phyloP scores from a whole-genome alignment of 2,888 invertebrate species.

The Pyrrhia umbra region DNA sequence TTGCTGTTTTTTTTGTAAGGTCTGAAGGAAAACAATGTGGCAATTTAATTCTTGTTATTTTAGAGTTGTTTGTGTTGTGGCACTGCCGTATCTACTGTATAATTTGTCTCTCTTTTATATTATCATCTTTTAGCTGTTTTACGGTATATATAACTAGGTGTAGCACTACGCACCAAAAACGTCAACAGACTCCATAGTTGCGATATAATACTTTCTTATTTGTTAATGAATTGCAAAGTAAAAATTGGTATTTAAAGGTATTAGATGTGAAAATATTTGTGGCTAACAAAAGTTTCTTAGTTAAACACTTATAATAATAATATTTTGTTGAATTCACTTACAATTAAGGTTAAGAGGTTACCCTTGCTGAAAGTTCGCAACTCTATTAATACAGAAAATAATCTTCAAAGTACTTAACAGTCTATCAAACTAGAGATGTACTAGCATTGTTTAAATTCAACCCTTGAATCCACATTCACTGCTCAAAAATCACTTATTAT shows the following conservation, averaged over 20 bases:
- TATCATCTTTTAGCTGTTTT: background rate
- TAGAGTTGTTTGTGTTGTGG: background rate
- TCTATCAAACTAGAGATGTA: constrained; percentile 23
- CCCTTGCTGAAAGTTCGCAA: constrained; percentile 12
- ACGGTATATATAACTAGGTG: no score
- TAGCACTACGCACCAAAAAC: no score
- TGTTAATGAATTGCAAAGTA: no score
- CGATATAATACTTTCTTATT: no score
- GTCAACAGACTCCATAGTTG: no score
- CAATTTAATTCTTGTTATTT: constrained; percentile 4
- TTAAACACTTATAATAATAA: background rate
- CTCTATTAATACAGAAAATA: constrained; percentile 10
- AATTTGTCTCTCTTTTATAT: background rate
- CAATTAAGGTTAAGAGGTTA: no score
- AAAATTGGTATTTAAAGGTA: no score
- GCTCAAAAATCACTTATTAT: background rate
- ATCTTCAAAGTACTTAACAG: constrained; percentile 29
- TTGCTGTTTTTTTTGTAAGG: constrained; percentile 7
- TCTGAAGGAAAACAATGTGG: background rate
- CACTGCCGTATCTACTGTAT: background rate
- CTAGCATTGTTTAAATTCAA: constrained; percentile 7
- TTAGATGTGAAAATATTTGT: no score
- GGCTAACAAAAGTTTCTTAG: background rate
- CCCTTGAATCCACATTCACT: background rate
- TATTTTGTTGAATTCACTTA: constrained; percentile 8